These are phyloP conservation scores for Distichodus sexfasciatus DNA, from an alignment of 2,797 vertebrate genomes.

Conservation along the genomic window DNA sequence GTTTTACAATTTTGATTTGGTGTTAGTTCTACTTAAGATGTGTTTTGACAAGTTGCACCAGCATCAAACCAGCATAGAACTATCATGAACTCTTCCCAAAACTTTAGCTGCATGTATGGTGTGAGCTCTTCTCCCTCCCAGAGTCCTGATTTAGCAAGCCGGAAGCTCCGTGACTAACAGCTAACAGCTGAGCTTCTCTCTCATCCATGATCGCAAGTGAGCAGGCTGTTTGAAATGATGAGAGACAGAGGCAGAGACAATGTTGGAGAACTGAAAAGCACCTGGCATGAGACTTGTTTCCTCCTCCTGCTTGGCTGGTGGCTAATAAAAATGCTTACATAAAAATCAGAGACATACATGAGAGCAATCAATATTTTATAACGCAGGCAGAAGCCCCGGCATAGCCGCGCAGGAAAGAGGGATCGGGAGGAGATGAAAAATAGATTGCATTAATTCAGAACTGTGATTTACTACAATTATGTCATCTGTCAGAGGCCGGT, in stretches of 20 bases:
- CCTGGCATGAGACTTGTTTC: conserved; percentile 49
- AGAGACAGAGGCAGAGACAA: not conserved
- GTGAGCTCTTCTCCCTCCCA: conserved; percentile 33
- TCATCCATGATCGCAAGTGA: conserved; percentile 37
- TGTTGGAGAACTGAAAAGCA: conserved; percentile 33
- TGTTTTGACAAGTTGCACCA: no score
- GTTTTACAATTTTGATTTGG: no score
- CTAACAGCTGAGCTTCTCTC: conserved; percentile 41
- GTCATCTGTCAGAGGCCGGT: conserved; percentile 21
- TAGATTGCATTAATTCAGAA: conserved; percentile 60
- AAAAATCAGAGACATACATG: conserved; percentile 70
- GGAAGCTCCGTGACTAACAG: conserved; percentile 49
- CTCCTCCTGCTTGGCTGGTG: conserved; percentile 62
- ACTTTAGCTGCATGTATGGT: conserved; percentile 13
- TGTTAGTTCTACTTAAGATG: no score
- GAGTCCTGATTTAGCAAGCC: conserved; percentile 46
- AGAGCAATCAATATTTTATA: conserved; percentile 76
- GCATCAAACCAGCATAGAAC: no score
- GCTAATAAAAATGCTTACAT: conserved; percentile 76
- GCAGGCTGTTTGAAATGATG: conserved; percentile 30
- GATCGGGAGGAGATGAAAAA: conserved; percentile 57
- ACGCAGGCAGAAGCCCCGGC: conserved; percentile 59
- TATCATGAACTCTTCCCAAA: no score
- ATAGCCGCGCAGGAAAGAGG: conserved; percentile 40
- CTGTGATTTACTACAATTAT: conserved; percentile 53